A percentile compares a stretch with the other conserved stretches of the same genome.
These are phyloP conservation scores for Schizopygopsis malacanthus DNA, from an alignment of 2,797 vertebrate genomes.

Conservation along the genomic window DNA sequence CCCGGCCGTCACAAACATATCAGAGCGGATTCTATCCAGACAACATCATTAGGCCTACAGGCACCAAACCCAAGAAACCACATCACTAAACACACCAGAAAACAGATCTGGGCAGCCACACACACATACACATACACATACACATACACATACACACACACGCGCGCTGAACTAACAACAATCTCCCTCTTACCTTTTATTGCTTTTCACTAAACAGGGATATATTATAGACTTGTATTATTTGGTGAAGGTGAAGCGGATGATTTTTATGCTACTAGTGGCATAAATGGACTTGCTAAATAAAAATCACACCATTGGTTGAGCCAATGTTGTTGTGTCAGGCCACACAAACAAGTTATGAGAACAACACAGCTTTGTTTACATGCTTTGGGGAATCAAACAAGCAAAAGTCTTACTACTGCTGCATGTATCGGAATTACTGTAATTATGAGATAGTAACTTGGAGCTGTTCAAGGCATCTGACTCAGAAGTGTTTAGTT, in stretches of 20 bases:
- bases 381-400: neutral
- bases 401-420: constrained; percentile 16
- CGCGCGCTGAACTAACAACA: neutral
- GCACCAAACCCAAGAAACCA: constrained; percentile 55
- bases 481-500: neutral
- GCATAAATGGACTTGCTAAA: neutral
- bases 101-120: constrained; percentile 43
- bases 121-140: too few species aligned
- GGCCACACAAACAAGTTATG: neutral
- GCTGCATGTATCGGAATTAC: neutral
- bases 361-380: constrained; percentile 26
- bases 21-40: constrained; percentile 66
- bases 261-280: neutral
- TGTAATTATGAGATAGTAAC: constrained; percentile 8
- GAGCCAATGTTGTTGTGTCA: neutral
- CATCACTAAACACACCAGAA: constrained; percentile 30
- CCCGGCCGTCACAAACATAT: constrained; percentile 59
- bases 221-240: neutral
- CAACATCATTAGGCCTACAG: constrained; percentile 60
- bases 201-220: neutral
- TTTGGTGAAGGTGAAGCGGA: neutral
- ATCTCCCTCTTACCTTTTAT: neutral
- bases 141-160: neutral
- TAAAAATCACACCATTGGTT: neutral
- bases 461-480: neutral